A percentile compares a stretch with the other conserved stretches of the same genome.
Evolutionary conservation across 2,797 vertebrate genomes (phyloP).

Genomic region (Rhodeus uyekii): DNA sequence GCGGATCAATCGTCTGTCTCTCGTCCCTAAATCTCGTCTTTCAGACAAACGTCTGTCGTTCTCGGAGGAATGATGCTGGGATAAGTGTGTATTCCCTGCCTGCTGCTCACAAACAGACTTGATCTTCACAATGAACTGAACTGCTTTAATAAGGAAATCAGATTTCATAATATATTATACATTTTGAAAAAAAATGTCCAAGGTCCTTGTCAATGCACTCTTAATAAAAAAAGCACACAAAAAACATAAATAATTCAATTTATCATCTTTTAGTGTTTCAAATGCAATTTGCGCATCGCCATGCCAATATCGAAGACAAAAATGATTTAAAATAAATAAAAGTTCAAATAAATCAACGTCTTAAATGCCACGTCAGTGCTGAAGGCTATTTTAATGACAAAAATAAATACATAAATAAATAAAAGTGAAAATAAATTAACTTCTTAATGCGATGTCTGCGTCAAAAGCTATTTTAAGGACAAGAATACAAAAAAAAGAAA

Average conservation of each 20-base stretch:
- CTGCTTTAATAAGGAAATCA: background rate
- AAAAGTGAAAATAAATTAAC: too few relatives aligned
- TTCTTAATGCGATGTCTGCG: too few relatives aligned
- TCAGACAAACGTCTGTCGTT: constrained; percentile 48
- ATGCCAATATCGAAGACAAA: too few relatives aligned
- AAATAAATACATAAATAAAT: too few relatives aligned
- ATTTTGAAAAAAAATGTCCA: background rate
- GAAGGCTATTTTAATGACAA: background rate
- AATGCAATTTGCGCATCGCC: background rate
- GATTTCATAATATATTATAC: background rate
- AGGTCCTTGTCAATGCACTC: background rate
- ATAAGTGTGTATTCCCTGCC: background rate
- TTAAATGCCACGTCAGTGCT: background rate
- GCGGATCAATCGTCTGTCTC: constrained; percentile 55
- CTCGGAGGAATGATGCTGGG: background rate
- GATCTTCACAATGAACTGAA: background rate
- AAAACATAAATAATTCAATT: background rate
- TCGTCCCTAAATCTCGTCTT: constrained; percentile 49
- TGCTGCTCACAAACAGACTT: background rate
- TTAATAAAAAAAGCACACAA: background rate
- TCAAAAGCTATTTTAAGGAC: too few relatives aligned
- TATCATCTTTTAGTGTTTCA: background rate
- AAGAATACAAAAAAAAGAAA: too few relatives aligned
- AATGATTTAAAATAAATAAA: too few relatives aligned
- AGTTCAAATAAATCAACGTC: too few relatives aligned